Evolutionary conservation across 2,888 invertebrate species (phyloP), one percentile per base, ranked within the genome.

Genomic region (Agonum fuliginosum): DNA sequence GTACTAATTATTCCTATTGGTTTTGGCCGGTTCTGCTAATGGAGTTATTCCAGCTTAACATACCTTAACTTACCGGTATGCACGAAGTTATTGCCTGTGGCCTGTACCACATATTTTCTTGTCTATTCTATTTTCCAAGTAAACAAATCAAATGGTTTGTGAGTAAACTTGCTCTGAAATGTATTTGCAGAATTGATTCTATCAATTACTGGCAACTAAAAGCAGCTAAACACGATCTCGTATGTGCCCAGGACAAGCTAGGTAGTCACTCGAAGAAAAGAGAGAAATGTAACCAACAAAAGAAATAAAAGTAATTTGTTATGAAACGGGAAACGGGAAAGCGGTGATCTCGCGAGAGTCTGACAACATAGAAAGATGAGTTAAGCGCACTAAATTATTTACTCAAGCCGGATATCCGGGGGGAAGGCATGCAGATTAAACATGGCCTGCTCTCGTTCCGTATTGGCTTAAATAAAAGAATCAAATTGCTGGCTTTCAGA

Each of bases 371-470:
- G 41, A 74, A 58, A 74, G 74, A 74, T 74, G 74, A 74, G 58
- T 74, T 74, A 74, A 74, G 74, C 74, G 20, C 65, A 43, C 74
- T 75, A 67, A 65, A 75, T 75, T 65, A 75, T 75, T 75, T 75
- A 75, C 75, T 48, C 75, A 65, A 46, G 30, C 48, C 46, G 62
- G 62, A 75, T 46, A 65, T 67, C 67, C 65, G 67, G 75, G 20
- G 75, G 75, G 75, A 67, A 19, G 67, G 67, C 22, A 75, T 67
- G 51, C 67, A 67, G 75, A 75, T 67, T 75, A 67, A 75, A 75
- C 48, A 65, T 75, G 67, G 65, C 73, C 58, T 24, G 24, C 20
- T 54, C 43, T 67, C 46, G 70, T 22, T 27, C 20, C 70, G 72
- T 54, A 72, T 72, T 51, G 72, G 54, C 30, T 72, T 62, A 62